Evolutionary conservation across 2,888 invertebrate genomes (phyloP), one percentile per base, ranked within the genome.

Genomic region (Chorisops tibialis): DNA sequence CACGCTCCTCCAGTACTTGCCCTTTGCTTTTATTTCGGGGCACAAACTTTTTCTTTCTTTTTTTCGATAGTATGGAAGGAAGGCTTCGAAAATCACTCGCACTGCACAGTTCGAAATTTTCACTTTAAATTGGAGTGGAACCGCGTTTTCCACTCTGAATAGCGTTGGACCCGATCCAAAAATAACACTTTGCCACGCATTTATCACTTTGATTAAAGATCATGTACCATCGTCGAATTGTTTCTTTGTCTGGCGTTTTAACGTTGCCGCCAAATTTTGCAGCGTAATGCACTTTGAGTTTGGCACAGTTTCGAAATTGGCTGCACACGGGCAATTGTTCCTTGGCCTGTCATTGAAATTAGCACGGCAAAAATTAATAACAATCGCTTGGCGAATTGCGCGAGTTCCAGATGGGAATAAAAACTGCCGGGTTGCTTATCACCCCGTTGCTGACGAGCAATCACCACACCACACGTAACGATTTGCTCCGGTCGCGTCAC

Each of bases 171-270:
- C 50, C 48, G 54, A 54, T 52, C 63, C 60, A 63, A 63, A 63
- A 63, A 63, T 63, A 63, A 59, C 52, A 47, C 41, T 47, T 37
- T 39, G 54, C 24, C 59, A 63, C 60, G 63, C 60, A 54, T 59
- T 52, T 48, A 59, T 49, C 50, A 59, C 51, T 51, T 30, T 37
- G 60, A 39, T 47, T 52, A 35, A n/a, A 59, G 47, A 63, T 39
- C 41, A 12, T 41, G 35, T 22, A 22, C 37, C 50, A 18, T 7
- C 52, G 37, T 24, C 52, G 21, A 38, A 38, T 38, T 14, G 43
- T 43, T 56, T 56, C 56, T 56, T 56, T 56, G 56, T 56, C 43
- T 56, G 37, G 6, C 18, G 43, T 16, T 56, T 43, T 24, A 56
- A 14, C 12, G 38, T 38, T 52, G 39, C 52, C 39, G 39, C 43